Base-by-base conservation (phyloP, 2,797 vertebrate species). In the Notoglanidium macrostoma region DNA sequence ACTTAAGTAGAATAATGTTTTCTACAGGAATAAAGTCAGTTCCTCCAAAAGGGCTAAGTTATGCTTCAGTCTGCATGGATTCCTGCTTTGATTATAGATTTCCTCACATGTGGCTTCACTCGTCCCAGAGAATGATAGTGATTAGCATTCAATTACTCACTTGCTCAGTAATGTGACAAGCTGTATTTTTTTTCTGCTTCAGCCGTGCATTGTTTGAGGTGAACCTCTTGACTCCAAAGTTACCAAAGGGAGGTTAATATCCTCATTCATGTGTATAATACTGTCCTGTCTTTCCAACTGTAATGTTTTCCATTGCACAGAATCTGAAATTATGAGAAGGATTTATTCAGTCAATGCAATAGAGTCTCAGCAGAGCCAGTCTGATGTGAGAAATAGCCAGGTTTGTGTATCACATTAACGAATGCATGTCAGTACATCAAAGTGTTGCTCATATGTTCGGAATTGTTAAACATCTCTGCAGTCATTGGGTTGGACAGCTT, bases 381-480 rank as follows among this genome's bases (percentile, higher is more conserved):
- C n/a, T 19, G 12, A 79, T 59, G 57, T 61, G 21, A 61, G 78
- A 44, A 80, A 80, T 15, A 61, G 57, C 1, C 78, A n/a, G 55
- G 32, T 49, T n/a, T 14, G 59, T 65, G 44, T 10, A 65, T 49
- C 10, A 35, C 61, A 84, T 65, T 73, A 82, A 40, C n/a, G 15
- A 57, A 17, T 49, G 35, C 59, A 59, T 26, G 35, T 84, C 73
- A 70, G 44, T 65, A 63, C 55, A 65, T 7, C 17, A 35, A 76
- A 51, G 80, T 55, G 29, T 44, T 87, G 17, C n/a, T 86, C 35
- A 2, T 79, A n/a, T 72, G 79, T 19, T 49, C 49, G 44, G 61
- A 83, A 83, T 61, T 51, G 26, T 83, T 67, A 29, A 67, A 81
- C 79, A 63, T 51, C 44, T 67, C 51, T 57, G 46, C 32, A 40